A percentile compares a stretch with the other conserved stretches of the same genome.
Evolutionary conservation across 2,888 invertebrate species (phyloP).

Genomic region (Rotaria socialis): DNA sequence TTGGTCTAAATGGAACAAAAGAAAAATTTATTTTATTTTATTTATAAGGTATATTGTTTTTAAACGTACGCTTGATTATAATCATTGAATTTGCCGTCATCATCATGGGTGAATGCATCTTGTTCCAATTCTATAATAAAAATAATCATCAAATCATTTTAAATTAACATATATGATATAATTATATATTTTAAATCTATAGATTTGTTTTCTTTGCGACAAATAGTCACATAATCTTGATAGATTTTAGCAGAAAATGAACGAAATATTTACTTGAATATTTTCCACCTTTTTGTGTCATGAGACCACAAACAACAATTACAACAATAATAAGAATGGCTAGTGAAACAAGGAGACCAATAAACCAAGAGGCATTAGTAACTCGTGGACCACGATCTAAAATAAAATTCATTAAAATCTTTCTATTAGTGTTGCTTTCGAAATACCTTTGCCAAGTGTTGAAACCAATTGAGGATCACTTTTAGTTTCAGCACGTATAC

Average conservation of each 20-base stretch:
- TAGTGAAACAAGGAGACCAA: conserved; percentile 89
- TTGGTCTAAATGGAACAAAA: conserved; percentile 34
- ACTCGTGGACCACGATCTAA: neutral
- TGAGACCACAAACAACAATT: conserved; percentile 87
- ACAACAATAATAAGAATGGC: conserved; percentile 85
- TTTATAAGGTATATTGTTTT: neutral
- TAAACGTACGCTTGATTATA: conserved; percentile 82
- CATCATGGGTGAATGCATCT: conserved; percentile 84
- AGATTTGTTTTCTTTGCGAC: too few species aligned
- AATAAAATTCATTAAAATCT: neutral
- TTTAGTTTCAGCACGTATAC: neutral
- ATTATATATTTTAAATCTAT: too few species aligned
- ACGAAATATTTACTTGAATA: conserved; percentile 64
- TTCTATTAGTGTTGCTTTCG: neutral
- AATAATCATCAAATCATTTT: neutral
- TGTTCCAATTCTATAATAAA: conserved; percentile 80
- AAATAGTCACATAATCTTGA: too few species aligned
- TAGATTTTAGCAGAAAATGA: too few species aligned
- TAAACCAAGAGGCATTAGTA: conserved; percentile 75
- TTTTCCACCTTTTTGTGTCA: conserved; percentile 92
- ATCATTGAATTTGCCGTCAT: conserved; percentile 80
- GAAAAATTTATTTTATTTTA: neutral
- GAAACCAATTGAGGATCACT: neutral
- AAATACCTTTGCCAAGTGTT: conserved; percentile 2
- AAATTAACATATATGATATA: neutral